Base-by-base conservation (phyloP, 2,113 vertebrate species). In the Penelope pileata region DNA sequence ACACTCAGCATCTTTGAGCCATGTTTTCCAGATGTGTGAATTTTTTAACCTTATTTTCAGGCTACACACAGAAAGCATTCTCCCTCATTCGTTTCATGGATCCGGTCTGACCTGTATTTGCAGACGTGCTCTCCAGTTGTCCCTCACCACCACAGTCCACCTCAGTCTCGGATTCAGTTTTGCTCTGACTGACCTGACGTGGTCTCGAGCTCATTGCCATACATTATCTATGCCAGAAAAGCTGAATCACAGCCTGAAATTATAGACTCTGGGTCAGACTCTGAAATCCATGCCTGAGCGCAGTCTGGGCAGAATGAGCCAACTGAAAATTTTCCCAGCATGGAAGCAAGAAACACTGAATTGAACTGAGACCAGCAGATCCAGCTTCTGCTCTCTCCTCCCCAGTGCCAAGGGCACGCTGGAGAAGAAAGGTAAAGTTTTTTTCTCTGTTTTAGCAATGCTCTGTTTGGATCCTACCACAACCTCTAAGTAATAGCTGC, bases 211-310 rank as follows among this genome's bases (percentile, higher is more conserved):
- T 95, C 91, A 79, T 87, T 90, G 84, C 47, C 67, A 26, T 73
- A 62, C 27, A 42, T 85, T 88, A 36, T 63, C 86, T 38, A 69
- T 64, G 68, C 70, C 69, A 94, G 73, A 95, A 95, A 94, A 95
- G 83, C 78, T 92, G 90, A 92, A 80, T 91, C 79, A 87, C 47
- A 62, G 60, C 16, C 66, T 89, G 75, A 62, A 93, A 82, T 88
- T 83, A 90, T 6, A 12, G 22, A 70, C 62, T 70, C 69, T 48
- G 60, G 74, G 66, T 70, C 58, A 63, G 58, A 59, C 88, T 69
- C 82, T 88, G 69, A 93, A 95, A 91, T 81, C 51, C 62, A 58
- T 23, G 59, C 60, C 58, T 5, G 2, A 90, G 40, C 22, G 54
- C 29, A 63, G 76, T 62, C 85, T 88, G 48, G 53, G 30, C 34